Evolutionary conservation across 2,797 vertebrate genomes (phyloP), one percentile per base, ranked within the genome.

Genomic region (Hipposideros larvatus): DNA sequence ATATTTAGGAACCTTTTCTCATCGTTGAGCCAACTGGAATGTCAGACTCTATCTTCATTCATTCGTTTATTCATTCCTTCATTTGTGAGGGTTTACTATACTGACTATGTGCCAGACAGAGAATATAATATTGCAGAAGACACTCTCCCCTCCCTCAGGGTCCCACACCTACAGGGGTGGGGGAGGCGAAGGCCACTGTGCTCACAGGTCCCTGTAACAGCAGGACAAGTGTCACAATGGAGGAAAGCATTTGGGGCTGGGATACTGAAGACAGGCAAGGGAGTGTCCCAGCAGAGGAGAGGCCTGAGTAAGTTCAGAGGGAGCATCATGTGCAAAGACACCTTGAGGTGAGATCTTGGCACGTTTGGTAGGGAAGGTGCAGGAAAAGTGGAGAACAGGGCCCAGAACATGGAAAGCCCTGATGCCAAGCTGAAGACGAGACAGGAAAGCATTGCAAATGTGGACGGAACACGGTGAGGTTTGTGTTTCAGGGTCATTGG

Each of bases 361-460:
- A 26, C 24, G 5, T 31, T 43, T 16, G 61, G 59, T 43, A 53
- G 15, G 41, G 51, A 73, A 22, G 59, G 19, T 19, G n/a, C 31
- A 28, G 37, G 19, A 73, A 26, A 11, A 5, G 28, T 1, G 13
- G 37, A 65, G 34, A 48, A 61, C 3, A n/a, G 15, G 63, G 4
- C 2, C 22, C 13, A 0, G 11, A 34, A 10, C 7, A 4, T 1
- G 7, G 68, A 28, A 57, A 55, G 0, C 1, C 13, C 2, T 4
- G 1, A 26, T 11, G 31, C 2, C 53, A 26, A 46, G 3, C 34
- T 75, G 6, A 68, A 28, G 26, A 2, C 4, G 65, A 80, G 34
- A 57, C 75, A 83, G 0, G 11, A 68, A 34, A 51, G 26, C 57
- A 1, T 4, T 26, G 18, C 19, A 43, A 57, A 28, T 13, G 10